phyloP scores from a whole-genome alignment of 2,797 vertebrate genomes.

The Micromesistius poutassou region DNA sequence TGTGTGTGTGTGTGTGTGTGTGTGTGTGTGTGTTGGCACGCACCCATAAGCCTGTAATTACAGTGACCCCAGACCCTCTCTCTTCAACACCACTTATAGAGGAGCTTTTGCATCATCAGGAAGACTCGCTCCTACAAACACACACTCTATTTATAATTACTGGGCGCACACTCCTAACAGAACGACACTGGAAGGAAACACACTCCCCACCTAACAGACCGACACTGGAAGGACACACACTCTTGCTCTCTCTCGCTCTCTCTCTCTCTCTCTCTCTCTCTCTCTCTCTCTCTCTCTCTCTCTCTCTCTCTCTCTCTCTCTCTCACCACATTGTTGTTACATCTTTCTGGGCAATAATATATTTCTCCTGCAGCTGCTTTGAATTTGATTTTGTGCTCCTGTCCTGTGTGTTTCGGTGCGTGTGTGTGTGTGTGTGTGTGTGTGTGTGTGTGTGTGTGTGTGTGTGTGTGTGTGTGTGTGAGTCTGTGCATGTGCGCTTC shows the following conservation, averaged over 20 bases:
- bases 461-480: constrained; percentile 17
- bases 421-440: constrained; percentile 6
- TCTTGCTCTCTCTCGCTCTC: not conserved
- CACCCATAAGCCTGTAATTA: constrained; percentile 63
- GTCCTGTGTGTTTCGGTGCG: no score
- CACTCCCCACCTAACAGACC: constrained; percentile 29
- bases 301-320: not conserved
- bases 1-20: constrained; percentile 29
- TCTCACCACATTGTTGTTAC: not conserved
- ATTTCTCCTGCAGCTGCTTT: not conserved
- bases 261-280: not conserved
- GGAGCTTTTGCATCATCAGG: constrained; percentile 16
- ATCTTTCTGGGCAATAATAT: not conserved
- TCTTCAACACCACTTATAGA: constrained; percentile 43
- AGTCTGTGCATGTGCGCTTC: constrained; percentile 16
- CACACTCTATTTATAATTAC: constrained; percentile 35
- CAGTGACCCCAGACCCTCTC: constrained; percentile 45
- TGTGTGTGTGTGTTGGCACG: constrained; percentile 33
- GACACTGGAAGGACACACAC: not conserved
- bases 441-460: constrained; percentile 16
- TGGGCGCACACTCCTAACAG: constrained; percentile 14
- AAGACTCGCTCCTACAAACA: constrained; percentile 21
- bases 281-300: not conserved
- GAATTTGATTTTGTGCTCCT: constrained; percentile 8
- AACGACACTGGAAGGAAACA: constrained; percentile 15